A percentile compares a stretch with the other conserved stretches of the same genome.
Evolutionary conservation across 2,113 vertebrate genomes (phyloP).

Genomic region (Epinephelus moara): DNA sequence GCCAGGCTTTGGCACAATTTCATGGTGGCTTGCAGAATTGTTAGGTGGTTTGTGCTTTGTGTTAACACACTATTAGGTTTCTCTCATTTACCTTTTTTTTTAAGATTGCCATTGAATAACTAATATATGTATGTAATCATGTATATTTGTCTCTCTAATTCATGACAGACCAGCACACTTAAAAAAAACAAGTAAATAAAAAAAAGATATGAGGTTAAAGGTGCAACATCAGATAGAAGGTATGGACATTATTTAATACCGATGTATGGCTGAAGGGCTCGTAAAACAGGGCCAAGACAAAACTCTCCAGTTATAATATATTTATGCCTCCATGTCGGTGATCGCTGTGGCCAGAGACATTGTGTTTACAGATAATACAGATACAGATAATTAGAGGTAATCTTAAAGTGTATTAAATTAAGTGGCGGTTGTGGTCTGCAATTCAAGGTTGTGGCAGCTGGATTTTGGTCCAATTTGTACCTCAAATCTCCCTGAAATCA

Average conservation of each 20-base stretch:
- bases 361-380: too few species aligned
- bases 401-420: neutral
- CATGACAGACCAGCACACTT: neutral
- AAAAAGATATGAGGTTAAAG: too few species aligned
- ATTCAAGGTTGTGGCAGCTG: neutral
- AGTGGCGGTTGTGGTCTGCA: neutral
- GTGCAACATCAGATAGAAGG: neutral
- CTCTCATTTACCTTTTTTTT: neutral
- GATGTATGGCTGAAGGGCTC: too few species aligned
- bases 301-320: neutral
- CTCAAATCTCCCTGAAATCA: constrained; percentile 2
- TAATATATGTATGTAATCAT: neutral
- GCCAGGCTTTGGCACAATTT: neutral
- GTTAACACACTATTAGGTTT: neutral
- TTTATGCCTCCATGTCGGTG: too few species aligned
- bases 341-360: too few species aligned
- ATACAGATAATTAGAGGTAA: neutral
- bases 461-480: neutral
- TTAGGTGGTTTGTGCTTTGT: neutral
- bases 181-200: too few species aligned
- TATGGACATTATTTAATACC: neutral
- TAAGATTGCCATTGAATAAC: neutral
- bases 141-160: neutral
- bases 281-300: neutral
- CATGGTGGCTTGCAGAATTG: neutral